phyloP scores from a whole-genome alignment of 2,797 vertebrate genomes.

The Loriculus beryllinus region DNA sequence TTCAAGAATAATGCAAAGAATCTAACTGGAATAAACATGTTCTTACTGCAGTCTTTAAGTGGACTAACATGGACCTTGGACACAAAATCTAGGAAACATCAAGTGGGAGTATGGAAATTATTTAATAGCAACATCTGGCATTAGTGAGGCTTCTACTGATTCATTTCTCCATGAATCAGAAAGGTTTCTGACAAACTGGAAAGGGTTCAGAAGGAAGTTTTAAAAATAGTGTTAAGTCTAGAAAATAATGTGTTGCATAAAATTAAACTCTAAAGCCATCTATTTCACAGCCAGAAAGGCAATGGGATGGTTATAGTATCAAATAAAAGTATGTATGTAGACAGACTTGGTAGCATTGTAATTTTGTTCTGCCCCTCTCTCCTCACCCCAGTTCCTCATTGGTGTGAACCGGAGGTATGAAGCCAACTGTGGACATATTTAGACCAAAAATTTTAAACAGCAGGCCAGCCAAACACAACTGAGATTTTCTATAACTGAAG shows the following conservation, averaged over 20 bases:
- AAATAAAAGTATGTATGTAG: background rate
- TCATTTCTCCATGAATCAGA: conserved; percentile 49
- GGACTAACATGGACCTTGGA: background rate
- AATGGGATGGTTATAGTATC: background rate
- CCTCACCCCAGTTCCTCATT: background rate
- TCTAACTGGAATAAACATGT: background rate
- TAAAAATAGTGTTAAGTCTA: background rate
- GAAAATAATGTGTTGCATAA: background rate
- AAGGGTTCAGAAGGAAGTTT: background rate
- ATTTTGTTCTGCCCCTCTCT: background rate
- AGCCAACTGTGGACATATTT: background rate
- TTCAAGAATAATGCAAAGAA: background rate
- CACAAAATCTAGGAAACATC: background rate
- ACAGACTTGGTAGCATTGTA: background rate
- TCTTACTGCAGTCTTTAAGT: background rate
- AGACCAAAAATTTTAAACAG: background rate
- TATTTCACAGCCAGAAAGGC: background rate
- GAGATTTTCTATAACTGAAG: background rate
- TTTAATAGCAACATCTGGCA: conserved; percentile 46
- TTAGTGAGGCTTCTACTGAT: conserved; percentile 15
- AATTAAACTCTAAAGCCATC: background rate
- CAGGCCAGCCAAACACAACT: background rate
- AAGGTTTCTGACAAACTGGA: background rate
- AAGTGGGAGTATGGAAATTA: conserved; percentile 41
- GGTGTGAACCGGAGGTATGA: background rate